Conservation (phyloP, 2,113 vertebrate species). For the Sinocyclocheilus maitianheensis region DNA sequence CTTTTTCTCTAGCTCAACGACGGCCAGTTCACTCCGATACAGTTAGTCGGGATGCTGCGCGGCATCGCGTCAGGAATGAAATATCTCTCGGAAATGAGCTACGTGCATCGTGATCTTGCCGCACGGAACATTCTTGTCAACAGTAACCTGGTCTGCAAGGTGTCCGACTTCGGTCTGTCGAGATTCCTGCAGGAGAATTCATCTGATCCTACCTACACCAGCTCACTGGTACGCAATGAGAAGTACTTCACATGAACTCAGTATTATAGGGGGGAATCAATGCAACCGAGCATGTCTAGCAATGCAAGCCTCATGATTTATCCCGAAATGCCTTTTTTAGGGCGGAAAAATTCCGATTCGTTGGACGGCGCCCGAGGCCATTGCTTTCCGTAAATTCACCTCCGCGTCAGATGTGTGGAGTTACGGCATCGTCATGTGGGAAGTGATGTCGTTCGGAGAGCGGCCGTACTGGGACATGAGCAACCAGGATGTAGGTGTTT, state of each 20-base stretch:
- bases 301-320: background rate
- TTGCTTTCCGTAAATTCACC: constrained; percentile 89
- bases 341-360: constrained; percentile 90
- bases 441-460: constrained; percentile 92
- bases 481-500: constrained; percentile 85
- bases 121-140: constrained; percentile 92
- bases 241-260: background rate
- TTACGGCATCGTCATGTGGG: constrained; percentile 91
- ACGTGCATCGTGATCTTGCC: constrained; percentile 67
- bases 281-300: background rate
- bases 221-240: constrained; percentile 79
- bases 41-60: constrained; percentile 89
- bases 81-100: no score
- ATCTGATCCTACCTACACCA: constrained; percentile 89
- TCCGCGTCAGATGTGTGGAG: constrained; percentile 90
- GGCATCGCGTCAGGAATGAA: constrained; percentile 69
- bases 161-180: constrained; percentile 89
- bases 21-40: constrained; percentile 89
- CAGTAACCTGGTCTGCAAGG: constrained; percentile 92
- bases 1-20: constrained; percentile 79
- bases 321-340: constrained; percentile 62
- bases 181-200: constrained; percentile 90
- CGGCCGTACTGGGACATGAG: constrained; percentile 91
- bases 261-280: background rate
- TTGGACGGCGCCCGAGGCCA: constrained; percentile 88